Conservation (phyloP, 2,113 vertebrate genomes). For the Ammospiza nelsoni region DNA sequence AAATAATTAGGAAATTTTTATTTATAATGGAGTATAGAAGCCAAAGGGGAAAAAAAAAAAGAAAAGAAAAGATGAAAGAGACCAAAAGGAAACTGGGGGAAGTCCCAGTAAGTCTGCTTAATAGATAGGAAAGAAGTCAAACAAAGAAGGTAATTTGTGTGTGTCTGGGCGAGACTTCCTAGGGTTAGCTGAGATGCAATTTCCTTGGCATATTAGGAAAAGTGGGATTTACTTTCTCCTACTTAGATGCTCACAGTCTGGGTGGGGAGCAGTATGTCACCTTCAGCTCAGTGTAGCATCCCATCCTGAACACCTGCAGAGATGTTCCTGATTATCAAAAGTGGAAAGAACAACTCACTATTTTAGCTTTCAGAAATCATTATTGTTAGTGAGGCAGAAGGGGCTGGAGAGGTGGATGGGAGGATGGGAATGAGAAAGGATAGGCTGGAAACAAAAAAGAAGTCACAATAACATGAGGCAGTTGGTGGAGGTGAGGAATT, state of each 20-base stretch:
- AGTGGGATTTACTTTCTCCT: background rate
- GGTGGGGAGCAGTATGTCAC: background rate
- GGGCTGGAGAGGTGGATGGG: background rate
- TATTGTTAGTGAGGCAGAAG: background rate
- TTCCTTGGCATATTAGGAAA: background rate
- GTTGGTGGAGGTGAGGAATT: background rate
- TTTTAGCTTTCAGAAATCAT: background rate
- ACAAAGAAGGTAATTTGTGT: conserved; percentile 19
- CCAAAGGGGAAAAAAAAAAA: background rate
- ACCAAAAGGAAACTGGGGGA: conserved; percentile 15
- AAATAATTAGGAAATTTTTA: conserved; percentile 61
- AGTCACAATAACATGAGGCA: background rate
- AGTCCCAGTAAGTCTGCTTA: background rate
- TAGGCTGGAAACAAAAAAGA: background rate
- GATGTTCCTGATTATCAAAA: background rate
- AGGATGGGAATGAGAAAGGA: too few relatives aligned
- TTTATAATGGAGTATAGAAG: conserved; percentile 9
- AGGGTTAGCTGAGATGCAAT: background rate
- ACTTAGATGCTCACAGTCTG: background rate
- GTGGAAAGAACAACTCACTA: background rate
- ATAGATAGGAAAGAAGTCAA: conserved; percentile 3
- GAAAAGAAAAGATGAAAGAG: conserved; percentile 5
- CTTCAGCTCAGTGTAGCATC: background rate
- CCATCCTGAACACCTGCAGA: background rate
- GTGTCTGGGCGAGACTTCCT: background rate